Conservation (phyloP, 2,888 invertebrate genomes). For the Metallyticus violacea region DNA sequence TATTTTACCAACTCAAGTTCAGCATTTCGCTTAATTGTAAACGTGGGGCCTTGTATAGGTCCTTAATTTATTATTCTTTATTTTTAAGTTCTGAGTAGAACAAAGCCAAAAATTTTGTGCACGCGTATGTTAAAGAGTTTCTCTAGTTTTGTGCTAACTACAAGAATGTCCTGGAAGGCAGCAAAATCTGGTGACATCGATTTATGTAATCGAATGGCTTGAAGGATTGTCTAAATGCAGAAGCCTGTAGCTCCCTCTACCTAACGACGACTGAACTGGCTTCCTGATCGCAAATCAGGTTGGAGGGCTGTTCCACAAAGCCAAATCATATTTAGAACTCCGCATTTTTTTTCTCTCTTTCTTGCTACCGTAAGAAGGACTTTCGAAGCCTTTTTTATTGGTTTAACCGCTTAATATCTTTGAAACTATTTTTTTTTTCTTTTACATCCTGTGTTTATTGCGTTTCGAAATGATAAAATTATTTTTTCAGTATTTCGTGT, state of each 20-base stretch:
- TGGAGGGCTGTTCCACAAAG: neutral
- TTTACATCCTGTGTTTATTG: neutral
- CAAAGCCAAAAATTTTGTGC: neutral
- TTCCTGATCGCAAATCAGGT: neutral
- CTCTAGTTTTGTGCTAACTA: neutral
- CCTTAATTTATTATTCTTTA: no score
- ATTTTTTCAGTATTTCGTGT: neutral
- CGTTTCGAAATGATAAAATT: neutral
- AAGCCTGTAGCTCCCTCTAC: neutral
- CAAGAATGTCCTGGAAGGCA: neutral
- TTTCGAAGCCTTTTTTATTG: neutral
- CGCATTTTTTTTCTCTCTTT: neutral
- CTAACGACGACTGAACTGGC: neutral
- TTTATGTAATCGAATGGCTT: neutral
- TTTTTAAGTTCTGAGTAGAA: neutral
- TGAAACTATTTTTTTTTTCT: neutral
- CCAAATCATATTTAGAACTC: constrained; percentile 12
- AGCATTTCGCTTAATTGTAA: no score
- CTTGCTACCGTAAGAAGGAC: no score
- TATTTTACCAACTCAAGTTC: no score
- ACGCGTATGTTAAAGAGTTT: neutral
- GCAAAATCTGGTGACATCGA: neutral
- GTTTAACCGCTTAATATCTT: neutral
- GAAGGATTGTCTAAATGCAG: neutral
- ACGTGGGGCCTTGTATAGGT: no score